Base-by-base conservation (phyloP, 2,888 invertebrate genomes). In the Sphaeridia pumilis region DNA sequence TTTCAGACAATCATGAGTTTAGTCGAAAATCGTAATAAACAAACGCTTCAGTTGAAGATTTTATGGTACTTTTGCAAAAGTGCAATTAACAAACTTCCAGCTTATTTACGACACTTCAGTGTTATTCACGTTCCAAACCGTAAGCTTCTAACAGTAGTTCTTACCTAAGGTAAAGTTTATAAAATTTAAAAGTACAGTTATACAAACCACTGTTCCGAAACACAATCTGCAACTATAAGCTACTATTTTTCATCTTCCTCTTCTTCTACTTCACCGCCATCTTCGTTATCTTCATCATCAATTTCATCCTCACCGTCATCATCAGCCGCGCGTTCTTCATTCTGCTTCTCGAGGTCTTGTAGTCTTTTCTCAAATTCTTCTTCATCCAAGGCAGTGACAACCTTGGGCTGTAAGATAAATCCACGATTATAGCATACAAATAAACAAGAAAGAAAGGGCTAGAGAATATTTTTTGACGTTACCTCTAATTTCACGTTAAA, bases 371-470 rank as follows among this genome's bases (percentile, higher is more conserved):
- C 86, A 65, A 95, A 74, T 71, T 97, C 97, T 2, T 90, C 90
- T 72, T 98, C 98, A 72, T 99, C 98, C 20, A 89, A 84, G 50
- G 97, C 97, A 1, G 98, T 97, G 26, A 98, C 95, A 59, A 98
- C 93, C 75, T 95, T 93, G 42, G 95, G 94, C 83, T 87, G 70
- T 1, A 50, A 42, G 20, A 34, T 31, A 50, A 34, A 10, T 48
- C 27, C 41, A 50, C n/a, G n/a, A n/a, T n/a, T n/a, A n/a, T 7
- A 44, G 14, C 22, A 12, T 22, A 22, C 5, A 12, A 20, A 22
- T 44, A 5, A 7, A n/a, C 20, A 42, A 36, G 27, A 26, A 5
- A 38, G 27, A 7, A 4, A 10, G 3, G 17, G 41, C 41, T 10
- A 49, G 43, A 7, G 12, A 53, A 31, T 31, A 31, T 31, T 7